Evolutionary conservation across 2,888 invertebrate genomes (phyloP), one percentile per base, ranked within the genome.

Genomic region (Neoitamus cyanurus): DNA sequence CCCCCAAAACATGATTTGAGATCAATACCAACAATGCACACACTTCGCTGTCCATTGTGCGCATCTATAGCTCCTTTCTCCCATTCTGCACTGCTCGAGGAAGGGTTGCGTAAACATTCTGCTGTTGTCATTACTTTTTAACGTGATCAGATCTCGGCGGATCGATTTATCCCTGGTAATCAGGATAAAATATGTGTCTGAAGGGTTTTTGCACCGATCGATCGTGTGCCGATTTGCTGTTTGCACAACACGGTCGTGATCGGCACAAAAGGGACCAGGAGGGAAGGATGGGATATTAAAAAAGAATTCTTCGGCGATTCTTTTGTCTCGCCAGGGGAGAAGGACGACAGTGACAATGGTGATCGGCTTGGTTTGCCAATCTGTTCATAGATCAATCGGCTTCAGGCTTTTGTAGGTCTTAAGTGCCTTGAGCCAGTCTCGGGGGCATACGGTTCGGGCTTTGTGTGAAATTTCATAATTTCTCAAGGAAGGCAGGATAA

Each of bases 91-190:
- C 58, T 68, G 13, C 28, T 13, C 30, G 25, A 13, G 68, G 7
- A 69, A 69, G 82, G 82, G 68, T 82, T 82, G 25, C 28, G 37
- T 36, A 69, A 68, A 69, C 69, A 37, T 69, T 82, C 68, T 37
- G 13, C 82, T 68, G 37, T 69, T 82, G 82, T 69, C 69, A 82
- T 82, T 82, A 15, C 25, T 69, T 82, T 82, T 82, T 82, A 82
- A 82, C 82, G 82, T 82, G 82, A 82, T 82, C 37, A 69, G 36
- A 58, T 25, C 69, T 69, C n/a, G 36, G 69, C 69, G 28, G 82
- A 82, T 82, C 82, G 82, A 82, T 82, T 82, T 82, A 82, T 82
- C 82, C 82, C 82, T 69, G 25, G 37, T 82, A 82, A 82, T 82
- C 82, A 25, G 69, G 82, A 82, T 58, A 30, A 80, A 80, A 58